phyloP scores from a whole-genome alignment of 2,113 vertebrate species.

The Castor canadensis region DNA sequence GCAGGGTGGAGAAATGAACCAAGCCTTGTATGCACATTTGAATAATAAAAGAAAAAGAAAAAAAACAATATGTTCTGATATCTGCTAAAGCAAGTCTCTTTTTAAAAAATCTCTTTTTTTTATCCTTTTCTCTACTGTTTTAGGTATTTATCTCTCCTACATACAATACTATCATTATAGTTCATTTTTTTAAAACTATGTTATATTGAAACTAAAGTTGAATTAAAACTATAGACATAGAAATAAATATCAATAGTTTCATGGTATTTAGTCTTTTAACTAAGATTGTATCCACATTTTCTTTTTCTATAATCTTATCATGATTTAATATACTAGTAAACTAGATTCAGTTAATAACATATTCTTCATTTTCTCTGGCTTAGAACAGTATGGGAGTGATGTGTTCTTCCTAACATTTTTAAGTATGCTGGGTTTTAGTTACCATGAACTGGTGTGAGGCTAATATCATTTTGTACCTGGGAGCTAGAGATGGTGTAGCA shows the following conservation, averaged over 20 bases:
- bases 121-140: neutral
- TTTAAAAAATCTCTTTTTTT: neutral
- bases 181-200: neutral
- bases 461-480: neutral
- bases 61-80: neutral
- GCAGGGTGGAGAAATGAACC: no score
- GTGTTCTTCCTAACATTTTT: neutral
- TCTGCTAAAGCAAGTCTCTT: neutral
- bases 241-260: neutral
- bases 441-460: neutral
- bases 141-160: slow-evolving; percentile 14
- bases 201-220: slow-evolving; percentile 3
- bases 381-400: neutral
- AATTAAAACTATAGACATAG: neutral
- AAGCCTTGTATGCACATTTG: no score
- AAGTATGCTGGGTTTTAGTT: neutral
- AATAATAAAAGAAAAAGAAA: no score
- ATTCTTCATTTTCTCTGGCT: neutral
- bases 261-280: neutral
- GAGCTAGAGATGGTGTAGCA: neutral
- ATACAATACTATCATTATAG: neutral
- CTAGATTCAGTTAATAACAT: neutral
- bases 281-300: neutral
- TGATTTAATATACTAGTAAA: neutral
- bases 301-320: neutral